phyloP scores from a whole-genome alignment of 2,888 invertebrate species.

The Machimus atricapillus region DNA sequence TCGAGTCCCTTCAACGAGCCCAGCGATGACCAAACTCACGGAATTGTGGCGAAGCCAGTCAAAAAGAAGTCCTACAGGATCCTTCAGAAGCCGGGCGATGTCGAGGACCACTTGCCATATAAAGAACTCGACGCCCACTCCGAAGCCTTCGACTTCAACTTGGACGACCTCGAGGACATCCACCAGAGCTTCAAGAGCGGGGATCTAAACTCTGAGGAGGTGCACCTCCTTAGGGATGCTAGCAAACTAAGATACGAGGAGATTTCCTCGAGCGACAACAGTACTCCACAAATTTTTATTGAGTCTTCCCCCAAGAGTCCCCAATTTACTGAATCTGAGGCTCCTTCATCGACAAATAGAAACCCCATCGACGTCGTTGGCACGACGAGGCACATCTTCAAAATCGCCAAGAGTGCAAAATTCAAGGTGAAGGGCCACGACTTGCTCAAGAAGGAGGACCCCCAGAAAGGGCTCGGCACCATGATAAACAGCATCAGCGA shows the following conservation, averaged over 20 bases:
- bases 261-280: background rate
- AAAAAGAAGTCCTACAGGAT: slow-evolving; percentile 58
- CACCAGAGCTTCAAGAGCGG: slow-evolving; percentile 53
- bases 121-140: slow-evolving; percentile 58
- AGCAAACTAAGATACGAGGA: slow-evolving; percentile 32
- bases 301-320: background rate
- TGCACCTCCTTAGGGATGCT: slow-evolving; percentile 53
- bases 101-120: slow-evolving; percentile 54
- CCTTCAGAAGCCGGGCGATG: slow-evolving; percentile 54
- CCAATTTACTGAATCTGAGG: background rate
- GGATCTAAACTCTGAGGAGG: slow-evolving; percentile 56
- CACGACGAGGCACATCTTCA: slow-evolving; percentile 55
- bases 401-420: slow-evolving; percentile 55
- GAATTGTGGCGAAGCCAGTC: slow-evolving; percentile 52
- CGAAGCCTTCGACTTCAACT: slow-evolving; percentile 59
- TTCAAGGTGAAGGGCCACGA: slow-evolving; percentile 55
- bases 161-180: slow-evolving; percentile 58
- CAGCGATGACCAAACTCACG: background rate
- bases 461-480: slow-evolving; percentile 53
- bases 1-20: background rate
- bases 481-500: slow-evolving; percentile 59
- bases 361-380: background rate
- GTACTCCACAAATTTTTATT: background rate
- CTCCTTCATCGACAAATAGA: background rate
- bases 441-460: slow-evolving; percentile 55